These are phyloP conservation scores for Ranitomeya variabilis DNA, from an alignment of 2,113 vertebrate genomes.

Conservation along the genomic window DNA sequence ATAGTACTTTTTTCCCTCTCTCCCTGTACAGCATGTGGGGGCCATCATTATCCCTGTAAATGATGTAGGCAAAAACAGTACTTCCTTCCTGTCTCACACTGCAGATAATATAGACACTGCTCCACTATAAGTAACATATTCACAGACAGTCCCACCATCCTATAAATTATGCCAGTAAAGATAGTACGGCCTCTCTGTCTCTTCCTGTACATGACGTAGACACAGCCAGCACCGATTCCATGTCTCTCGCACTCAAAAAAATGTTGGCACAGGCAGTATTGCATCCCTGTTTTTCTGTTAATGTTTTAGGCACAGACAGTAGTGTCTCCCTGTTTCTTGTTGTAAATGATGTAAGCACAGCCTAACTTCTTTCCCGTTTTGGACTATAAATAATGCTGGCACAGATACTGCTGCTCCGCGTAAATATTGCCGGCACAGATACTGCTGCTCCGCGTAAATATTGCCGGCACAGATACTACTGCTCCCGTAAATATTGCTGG, in stretches of 20 bases:
- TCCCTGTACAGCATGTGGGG: no score
- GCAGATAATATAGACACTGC: neutral
- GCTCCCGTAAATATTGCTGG: neutral
- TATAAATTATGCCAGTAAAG: no score
- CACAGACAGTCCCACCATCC: no score
- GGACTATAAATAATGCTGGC: neutral
- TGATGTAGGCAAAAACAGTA: neutral
- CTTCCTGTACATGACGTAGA: no score
- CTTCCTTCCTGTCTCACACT: neutral
- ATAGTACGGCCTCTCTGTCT: no score
- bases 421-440: neutral
- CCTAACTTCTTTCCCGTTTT: neutral
- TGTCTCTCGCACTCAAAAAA: no score
- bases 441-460: neutral
- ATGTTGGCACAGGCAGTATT: no score
- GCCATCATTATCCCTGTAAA: neutral
- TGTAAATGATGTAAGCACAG: neutral
- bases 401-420: neutral
- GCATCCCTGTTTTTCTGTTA: no score
- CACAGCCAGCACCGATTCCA: no score
- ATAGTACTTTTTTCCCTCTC: no score
- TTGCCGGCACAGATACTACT: neutral
- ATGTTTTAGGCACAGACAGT: neutral
- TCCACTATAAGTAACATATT: no score
- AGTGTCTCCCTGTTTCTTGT: neutral